Conservation (phyloP, 2,888 invertebrate species). For the Thecophora atra region DNA sequence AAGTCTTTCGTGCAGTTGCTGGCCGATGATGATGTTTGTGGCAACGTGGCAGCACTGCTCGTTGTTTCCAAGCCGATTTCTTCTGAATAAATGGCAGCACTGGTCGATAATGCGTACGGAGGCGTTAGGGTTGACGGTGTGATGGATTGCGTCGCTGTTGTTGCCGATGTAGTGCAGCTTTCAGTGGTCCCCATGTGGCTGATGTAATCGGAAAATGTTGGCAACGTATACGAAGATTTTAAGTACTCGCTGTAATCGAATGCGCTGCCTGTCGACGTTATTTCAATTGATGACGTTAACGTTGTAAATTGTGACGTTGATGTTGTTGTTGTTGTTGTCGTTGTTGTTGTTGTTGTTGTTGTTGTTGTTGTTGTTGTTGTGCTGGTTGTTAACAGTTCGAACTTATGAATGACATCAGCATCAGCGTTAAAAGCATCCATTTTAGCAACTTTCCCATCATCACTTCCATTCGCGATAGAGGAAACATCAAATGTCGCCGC, state of each 20-base stretch:
- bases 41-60: background rate
- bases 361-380: background rate
- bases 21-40: background rate
- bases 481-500: too few species aligned
- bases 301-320: constrained; percentile 35
- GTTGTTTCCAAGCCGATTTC: background rate
- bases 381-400: background rate
- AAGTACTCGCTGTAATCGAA: constrained; percentile 49
- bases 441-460: background rate
- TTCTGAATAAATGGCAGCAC: background rate
- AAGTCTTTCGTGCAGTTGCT: background rate
- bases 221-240: constrained; percentile 51
- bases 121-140: background rate
- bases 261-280: constrained; percentile 31
- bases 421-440: background rate
- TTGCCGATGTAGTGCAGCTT: background rate
- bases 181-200: constrained; percentile 17
- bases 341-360: background rate
- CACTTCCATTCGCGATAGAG: too few species aligned
- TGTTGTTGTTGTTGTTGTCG: constrained; percentile 38
- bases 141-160: constrained; percentile 11
- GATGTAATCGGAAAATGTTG: constrained; percentile 37
- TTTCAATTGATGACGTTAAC: too few species aligned
- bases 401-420: background rate
- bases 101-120: background rate